Evolutionary conservation across 2,797 vertebrate genomes (phyloP).

Genomic region (Clarias pachynema): DNA sequence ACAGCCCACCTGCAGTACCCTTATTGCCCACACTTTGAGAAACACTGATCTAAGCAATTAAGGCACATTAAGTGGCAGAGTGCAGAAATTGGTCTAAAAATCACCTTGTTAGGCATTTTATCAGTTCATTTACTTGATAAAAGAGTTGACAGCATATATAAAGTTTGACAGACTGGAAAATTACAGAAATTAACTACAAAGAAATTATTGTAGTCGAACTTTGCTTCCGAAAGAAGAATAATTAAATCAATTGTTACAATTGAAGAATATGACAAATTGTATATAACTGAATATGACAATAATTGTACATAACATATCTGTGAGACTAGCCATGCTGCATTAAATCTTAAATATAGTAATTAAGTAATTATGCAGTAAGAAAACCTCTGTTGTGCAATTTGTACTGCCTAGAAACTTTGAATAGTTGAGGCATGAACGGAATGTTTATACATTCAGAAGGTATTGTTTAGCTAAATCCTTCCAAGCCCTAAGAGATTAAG

Average conservation of each 20-base stretch:
- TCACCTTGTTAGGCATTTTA: not conserved
- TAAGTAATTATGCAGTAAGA: not conserved
- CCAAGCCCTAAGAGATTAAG: constrained; percentile 32
- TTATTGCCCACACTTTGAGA: too few species aligned
- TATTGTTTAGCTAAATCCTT: constrained; percentile 44
- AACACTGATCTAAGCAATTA: not conserved
- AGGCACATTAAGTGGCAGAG: not conserved
- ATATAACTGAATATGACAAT: too few species aligned
- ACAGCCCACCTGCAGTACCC: too few species aligned
- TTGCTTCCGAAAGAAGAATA: not conserved
- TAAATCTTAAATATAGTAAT: not conserved
- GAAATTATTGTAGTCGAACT: not conserved
- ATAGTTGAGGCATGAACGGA: constrained; percentile 35
- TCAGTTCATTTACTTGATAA: not conserved
- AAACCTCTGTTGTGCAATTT: not conserved
- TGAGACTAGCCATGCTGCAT: not conserved
- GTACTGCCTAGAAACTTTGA: not conserved
- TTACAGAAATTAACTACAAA: not conserved
- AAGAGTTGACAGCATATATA: not conserved
- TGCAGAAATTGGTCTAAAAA: not conserved
- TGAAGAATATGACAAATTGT: not conserved
- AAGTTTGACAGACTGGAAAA: not conserved
- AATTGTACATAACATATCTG: not conserved
- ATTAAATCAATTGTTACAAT: not conserved
- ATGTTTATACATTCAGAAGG: constrained; percentile 1